Conservation (phyloP, 2,113 vertebrate genomes). For the Chinchilla lanigera region DNA sequence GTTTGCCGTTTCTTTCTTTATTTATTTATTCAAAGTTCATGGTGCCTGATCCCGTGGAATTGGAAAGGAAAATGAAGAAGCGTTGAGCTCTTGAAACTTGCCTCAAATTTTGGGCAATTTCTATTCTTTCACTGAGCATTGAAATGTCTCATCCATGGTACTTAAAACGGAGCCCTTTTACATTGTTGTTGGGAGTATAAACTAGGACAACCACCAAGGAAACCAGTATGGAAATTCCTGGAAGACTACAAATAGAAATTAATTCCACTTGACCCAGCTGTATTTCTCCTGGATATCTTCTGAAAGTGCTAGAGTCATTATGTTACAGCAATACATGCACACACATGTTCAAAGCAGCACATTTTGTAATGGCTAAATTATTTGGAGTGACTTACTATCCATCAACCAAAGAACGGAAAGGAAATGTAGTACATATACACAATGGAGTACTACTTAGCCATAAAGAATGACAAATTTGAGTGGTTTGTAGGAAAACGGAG, state of each 20-base stretch:
- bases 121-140: neutral
- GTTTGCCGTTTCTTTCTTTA: neutral
- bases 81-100: neutral
- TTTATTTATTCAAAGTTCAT: neutral
- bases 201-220: neutral
- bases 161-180: neutral
- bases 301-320: neutral
- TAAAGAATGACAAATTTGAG: neutral
- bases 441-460: neutral
- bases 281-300: neutral
- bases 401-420: neutral
- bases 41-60: neutral
- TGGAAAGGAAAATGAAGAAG: neutral
- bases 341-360: neutral
- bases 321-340: accelerated
- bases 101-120: neutral
- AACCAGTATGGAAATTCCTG: neutral
- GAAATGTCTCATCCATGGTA: neutral
- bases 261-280: neutral
- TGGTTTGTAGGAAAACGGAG: neutral
- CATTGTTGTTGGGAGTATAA: neutral
- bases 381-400: neutral
- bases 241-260: neutral
- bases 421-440: neutral
- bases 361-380: neutral